Conservation (phyloP, 2,888 invertebrate genomes). For the Tinea trinotella region DNA sequence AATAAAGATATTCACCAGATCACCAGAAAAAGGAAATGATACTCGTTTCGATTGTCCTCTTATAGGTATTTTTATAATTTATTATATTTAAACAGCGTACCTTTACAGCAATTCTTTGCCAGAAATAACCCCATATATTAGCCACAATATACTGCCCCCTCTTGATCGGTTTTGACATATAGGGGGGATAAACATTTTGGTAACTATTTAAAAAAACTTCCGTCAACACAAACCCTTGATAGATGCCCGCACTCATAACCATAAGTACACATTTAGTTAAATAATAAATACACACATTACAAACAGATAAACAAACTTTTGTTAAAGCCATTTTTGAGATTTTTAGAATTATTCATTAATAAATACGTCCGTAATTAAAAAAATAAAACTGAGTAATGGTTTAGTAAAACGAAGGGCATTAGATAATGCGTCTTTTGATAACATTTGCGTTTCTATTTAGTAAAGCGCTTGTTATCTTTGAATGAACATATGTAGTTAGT, state of each 20-base stretch:
- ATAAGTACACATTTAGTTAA: conserved; percentile 44
- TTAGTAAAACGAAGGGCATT: not conserved
- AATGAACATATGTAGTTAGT: not conserved
- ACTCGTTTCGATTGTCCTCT: too few relatives aligned
- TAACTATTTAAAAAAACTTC: conserved; percentile 57
- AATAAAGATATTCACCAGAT: too few relatives aligned
- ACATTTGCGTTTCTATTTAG: not conserved
- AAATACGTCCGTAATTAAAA: conserved; percentile 1
- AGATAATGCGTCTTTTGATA: not conserved
- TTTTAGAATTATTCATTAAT: not conserved
- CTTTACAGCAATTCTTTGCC: conserved; percentile 38
- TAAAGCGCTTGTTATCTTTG: not conserved
- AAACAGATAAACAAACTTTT: not conserved
- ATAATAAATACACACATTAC: conserved; percentile 1
- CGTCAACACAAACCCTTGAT: conserved; percentile 49
- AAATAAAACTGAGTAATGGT: not conserved
- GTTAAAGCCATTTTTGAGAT: not conserved
- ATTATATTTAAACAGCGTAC: too few relatives aligned
- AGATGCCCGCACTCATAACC: conserved; percentile 46
- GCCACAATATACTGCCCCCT: conserved; percentile 28
- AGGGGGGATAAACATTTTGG: conserved; percentile 47
- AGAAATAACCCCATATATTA: conserved; percentile 25
- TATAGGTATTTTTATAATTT: too few relatives aligned
- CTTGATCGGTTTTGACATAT: conserved; percentile 36
- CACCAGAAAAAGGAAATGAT: too few relatives aligned